phyloP scores from a whole-genome alignment of 2,113 vertebrate species.

The Columbina picui region DNA sequence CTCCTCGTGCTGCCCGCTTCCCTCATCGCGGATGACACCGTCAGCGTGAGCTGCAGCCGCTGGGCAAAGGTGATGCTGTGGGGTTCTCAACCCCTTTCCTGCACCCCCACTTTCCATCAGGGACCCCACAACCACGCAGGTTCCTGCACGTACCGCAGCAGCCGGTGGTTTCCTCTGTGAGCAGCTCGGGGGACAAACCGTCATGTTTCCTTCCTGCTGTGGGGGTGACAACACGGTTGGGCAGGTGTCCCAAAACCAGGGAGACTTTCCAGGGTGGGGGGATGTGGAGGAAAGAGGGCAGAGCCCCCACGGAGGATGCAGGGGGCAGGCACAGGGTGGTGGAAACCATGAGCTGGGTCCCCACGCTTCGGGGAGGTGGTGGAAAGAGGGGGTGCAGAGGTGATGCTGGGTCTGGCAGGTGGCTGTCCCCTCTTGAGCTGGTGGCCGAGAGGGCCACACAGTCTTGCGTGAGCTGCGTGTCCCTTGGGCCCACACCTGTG shows the following conservation, averaged over 20 bases:
- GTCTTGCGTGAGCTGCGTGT: accelerated
- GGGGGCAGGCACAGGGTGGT: too few relatives aligned
- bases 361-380: accelerated
- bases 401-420: not conserved
- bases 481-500: not conserved
- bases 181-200: accelerated
- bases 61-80: not conserved
- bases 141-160: not conserved
- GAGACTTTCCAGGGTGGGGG: accelerated
- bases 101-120: accelerated
- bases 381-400: not conserved
- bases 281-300: accelerated
- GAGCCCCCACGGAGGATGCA: accelerated
- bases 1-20: accelerated
- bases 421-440: not conserved
- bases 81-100: accelerated
- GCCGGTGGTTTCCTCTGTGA: not conserved
- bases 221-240: accelerated
- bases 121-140: accelerated
- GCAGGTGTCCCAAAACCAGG: accelerated
- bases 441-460: not conserved
- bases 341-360: not conserved
- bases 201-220: accelerated
- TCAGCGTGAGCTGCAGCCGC: accelerated
- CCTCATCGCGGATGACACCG: accelerated